Percentiles rank a stretch among this genome's conserved stretches.
These are phyloP conservation scores for Mnemiopsis leidyi DNA, from an alignment of 37 sponge, comb jelly and placozoan genomes.

Conservation along the genomic window DNA sequence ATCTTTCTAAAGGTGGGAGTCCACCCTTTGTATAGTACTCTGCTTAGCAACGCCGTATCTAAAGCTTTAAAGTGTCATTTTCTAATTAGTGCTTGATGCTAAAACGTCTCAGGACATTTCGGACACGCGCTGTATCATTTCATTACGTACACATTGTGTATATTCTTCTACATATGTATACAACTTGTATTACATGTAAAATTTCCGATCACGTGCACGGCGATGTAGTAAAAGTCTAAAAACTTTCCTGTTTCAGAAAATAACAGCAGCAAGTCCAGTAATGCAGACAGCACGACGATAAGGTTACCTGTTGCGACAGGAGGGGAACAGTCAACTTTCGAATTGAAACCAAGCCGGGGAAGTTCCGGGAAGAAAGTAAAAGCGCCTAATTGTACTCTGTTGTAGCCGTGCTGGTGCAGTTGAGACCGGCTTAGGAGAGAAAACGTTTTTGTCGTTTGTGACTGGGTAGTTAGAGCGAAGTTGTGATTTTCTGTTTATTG, in stretches of 20 bases:
- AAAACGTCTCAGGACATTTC: background rate
- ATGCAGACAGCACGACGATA: background rate
- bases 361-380: background rate
- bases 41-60: background rate
- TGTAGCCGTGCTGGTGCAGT: background rate
- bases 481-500: background rate
- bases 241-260: background rate
- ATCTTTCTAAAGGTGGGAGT: background rate
- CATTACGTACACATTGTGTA: too few relatives aligned
- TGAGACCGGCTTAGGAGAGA: too few relatives aligned
- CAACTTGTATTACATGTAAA: too few relatives aligned
- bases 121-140: too few relatives aligned
- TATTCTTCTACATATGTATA: too few relatives aligned
- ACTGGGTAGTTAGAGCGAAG: too few relatives aligned
- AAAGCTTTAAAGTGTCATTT: background rate
- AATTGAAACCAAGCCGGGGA: conserved; percentile 5
- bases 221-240: too few relatives aligned
- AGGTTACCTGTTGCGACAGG: background rate
- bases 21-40: background rate
- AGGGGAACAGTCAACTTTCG: background rate
- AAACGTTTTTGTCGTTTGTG: too few relatives aligned
- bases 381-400: background rate
- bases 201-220: too few relatives aligned
- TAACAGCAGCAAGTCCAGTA: background rate
- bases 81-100: conserved; percentile 13